Evolutionary conservation across 2,113 vertebrate genomes (phyloP).

Genomic region (Phylloscopus trochilus): DNA sequence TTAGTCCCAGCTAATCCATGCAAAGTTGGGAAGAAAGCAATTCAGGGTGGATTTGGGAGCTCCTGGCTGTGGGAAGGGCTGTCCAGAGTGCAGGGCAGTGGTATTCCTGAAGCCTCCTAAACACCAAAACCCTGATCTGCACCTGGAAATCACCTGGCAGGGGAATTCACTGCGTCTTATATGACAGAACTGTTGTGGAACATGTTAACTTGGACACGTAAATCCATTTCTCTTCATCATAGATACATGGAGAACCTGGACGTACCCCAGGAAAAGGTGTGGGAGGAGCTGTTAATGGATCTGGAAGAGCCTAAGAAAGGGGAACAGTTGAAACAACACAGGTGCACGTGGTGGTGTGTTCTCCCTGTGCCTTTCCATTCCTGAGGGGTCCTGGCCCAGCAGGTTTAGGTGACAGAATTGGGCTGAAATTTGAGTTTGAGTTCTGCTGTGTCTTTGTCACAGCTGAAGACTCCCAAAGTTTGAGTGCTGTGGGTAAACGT

Average conservation of each 20-base stretch:
- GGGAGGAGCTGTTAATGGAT: background rate
- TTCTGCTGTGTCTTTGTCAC: background rate
- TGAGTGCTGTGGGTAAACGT: background rate
- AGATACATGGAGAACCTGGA: background rate
- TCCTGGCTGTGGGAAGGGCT: background rate
- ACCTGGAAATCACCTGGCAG: background rate
- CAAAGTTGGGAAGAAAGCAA: constrained; percentile 1
- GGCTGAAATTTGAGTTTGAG: background rate
- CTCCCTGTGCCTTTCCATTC: background rate
- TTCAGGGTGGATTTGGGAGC: background rate
- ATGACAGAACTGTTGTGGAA: background rate
- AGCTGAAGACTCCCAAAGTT: background rate
- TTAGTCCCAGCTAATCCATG: constrained; percentile 14
- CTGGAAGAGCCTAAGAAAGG: background rate
- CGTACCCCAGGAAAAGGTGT: background rate
- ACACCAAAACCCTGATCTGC: background rate
- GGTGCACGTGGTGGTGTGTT: background rate
- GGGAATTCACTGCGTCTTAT: background rate
- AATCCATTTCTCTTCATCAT: background rate
- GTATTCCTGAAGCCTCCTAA: background rate
- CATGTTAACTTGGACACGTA: accelerated
- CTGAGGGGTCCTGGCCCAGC: background rate
- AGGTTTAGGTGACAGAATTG: background rate
- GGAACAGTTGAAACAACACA: background rate
- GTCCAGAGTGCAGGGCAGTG: background rate